phyloP scores from a whole-genome alignment of 2,113 vertebrate genomes.

The Platysternon megacephalum region DNA sequence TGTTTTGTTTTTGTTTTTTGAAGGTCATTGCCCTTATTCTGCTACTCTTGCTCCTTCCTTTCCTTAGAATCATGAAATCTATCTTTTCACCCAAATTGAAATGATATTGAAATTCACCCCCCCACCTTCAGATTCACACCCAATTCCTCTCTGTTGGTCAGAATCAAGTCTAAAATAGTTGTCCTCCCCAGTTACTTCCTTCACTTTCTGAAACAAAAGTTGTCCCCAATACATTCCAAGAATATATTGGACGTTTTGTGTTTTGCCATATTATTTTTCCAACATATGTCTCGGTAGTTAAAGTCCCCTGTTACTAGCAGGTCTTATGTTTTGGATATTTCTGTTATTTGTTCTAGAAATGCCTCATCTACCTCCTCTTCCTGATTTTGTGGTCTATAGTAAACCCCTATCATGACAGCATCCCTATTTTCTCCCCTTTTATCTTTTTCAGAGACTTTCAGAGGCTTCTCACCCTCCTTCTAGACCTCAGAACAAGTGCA shows the following conservation, averaged over 20 bases:
- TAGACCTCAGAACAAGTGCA: not conserved
- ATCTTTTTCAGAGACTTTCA: not conserved
- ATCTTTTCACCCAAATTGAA: not conserved
- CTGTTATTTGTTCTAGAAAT: not conserved
- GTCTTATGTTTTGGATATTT: not conserved
- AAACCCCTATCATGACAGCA: not conserved
- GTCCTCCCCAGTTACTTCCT: not conserved
- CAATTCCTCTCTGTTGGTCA: not conserved
- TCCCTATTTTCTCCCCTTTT: not conserved
- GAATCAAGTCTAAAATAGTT: not conserved
- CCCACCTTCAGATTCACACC: not conserved
- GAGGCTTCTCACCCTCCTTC: not conserved
- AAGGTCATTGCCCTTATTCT: not conserved
- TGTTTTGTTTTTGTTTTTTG: not conserved
- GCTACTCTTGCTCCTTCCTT: too few relatives aligned
- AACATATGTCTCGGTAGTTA: not conserved
- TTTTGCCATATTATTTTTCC: not conserved
- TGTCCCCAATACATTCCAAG: not conserved
- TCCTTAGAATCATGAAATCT: too few relatives aligned
- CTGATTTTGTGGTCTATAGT: not conserved
- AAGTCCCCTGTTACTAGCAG: not conserved
- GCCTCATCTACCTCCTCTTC: not conserved
- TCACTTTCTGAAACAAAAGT: not conserved
- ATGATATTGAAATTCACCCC: too few relatives aligned
- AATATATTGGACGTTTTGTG: not conserved